Conservation (phyloP, 1,140 invertebrate species). For the Nomia melanderi region DNA sequence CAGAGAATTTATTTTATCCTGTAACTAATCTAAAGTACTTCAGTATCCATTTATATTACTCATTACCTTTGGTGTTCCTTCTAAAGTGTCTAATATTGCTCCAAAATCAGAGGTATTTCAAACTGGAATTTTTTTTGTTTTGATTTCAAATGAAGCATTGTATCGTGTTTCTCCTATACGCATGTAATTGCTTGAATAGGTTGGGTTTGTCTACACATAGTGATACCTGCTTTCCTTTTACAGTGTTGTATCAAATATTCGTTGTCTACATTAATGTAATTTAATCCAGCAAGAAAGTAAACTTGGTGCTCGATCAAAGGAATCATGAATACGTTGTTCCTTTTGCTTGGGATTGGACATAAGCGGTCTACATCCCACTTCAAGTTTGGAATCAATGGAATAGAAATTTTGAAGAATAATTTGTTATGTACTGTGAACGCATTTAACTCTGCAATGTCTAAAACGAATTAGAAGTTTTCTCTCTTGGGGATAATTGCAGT, state of each 20-base stretch:
- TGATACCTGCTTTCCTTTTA: not conserved
- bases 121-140: too few species aligned
- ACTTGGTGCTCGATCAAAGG: not conserved
- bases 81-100: too few species aligned
- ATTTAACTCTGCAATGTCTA: not conserved
- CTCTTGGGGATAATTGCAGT: not conserved
- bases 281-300: not conserved
- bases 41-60: too few species aligned
- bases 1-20: too few species aligned
- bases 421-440: not conserved
- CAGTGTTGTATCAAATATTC: not conserved
- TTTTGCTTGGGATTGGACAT: not conserved
- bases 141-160: not conserved
- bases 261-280: not conserved
- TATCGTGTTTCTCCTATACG: not conserved
- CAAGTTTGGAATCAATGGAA: not conserved
- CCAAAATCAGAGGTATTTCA: too few species aligned
- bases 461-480: not conserved
- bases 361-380: not conserved
- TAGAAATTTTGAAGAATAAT: slow-evolving; percentile 7
- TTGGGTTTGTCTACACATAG: not conserved
- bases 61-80: too few species aligned
- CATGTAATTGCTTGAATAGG: not conserved
- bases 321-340: not conserved
- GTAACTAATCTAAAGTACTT: too few species aligned